These are phyloP conservation scores for Marmota monax DNA, from an alignment of 2,113 vertebrate species.

Conservation along the genomic window DNA sequence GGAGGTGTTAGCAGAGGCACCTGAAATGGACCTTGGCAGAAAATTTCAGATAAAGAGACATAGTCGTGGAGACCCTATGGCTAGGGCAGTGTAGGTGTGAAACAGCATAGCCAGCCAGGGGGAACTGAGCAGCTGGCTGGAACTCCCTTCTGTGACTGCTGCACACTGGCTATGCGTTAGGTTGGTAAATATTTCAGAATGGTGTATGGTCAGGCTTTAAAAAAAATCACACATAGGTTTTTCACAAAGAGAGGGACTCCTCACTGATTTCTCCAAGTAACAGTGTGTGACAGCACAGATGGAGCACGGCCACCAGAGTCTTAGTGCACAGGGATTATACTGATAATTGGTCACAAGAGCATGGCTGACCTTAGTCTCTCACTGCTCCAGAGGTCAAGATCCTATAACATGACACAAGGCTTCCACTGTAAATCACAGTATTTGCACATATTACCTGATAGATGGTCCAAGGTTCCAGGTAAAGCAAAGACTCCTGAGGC, in stretches of 20 bases:
- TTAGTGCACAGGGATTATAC: not conserved
- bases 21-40: not conserved
- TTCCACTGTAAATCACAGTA: not conserved
- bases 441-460: not conserved
- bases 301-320: not conserved
- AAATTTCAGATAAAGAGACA: not conserved
- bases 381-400: not conserved
- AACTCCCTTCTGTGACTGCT: not conserved
- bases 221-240: not conserved
- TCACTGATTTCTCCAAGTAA: not conserved
- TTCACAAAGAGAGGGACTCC: not conserved
- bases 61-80: not conserved
- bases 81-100: not conserved
- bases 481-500: not conserved
- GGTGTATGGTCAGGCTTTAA: not conserved
- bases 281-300: not conserved
- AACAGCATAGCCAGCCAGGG: not conserved
- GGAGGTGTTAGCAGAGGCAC: not conserved
- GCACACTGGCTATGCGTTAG: fast-evolving
- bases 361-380: not conserved
- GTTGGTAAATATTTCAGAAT: not conserved
- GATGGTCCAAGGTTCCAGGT: not conserved
- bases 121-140: not conserved
- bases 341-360: not conserved
- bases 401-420: not conserved